phyloP scores from a whole-genome alignment of 2,888 invertebrate species.

The Saturnia pavonia region DNA sequence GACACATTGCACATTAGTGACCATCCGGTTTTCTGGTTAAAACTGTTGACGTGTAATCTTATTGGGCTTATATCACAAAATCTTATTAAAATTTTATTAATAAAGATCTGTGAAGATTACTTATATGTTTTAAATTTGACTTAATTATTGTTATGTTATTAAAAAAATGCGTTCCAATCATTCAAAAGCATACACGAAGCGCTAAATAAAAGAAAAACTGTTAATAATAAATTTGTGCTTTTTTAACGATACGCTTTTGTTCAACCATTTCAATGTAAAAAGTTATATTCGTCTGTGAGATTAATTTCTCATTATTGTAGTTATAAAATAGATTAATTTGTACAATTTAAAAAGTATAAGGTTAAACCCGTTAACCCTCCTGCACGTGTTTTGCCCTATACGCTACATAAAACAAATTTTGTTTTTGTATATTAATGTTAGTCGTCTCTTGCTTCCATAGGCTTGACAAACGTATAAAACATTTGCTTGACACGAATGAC shows the following conservation, averaged over 20 bases:
- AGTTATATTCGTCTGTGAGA: background rate
- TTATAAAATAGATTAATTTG: background rate
- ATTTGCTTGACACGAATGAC: too few relatives aligned
- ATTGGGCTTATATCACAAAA: constrained; percentile 27
- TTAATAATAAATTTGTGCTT: background rate
- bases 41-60: constrained; percentile 24
- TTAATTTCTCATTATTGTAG: background rate
- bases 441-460: too few relatives aligned
- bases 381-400: too few relatives aligned
- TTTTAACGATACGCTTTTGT: background rate
- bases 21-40: background rate
- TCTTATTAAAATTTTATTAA: background rate
- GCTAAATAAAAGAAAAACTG: too few relatives aligned
- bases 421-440: too few relatives aligned
- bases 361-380: too few relatives aligned
- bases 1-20: background rate
- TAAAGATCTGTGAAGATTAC: background rate
- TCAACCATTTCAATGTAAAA: background rate
- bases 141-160: background rate
- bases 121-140: background rate
- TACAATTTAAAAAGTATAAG: background rate
- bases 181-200: too few relatives aligned
- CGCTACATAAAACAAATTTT: too few relatives aligned
- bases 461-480: too few relatives aligned
- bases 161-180: too few relatives aligned